Base-by-base conservation (phyloP, 2,113 vertebrate species). In the Eudyptes chrysolophus region DNA sequence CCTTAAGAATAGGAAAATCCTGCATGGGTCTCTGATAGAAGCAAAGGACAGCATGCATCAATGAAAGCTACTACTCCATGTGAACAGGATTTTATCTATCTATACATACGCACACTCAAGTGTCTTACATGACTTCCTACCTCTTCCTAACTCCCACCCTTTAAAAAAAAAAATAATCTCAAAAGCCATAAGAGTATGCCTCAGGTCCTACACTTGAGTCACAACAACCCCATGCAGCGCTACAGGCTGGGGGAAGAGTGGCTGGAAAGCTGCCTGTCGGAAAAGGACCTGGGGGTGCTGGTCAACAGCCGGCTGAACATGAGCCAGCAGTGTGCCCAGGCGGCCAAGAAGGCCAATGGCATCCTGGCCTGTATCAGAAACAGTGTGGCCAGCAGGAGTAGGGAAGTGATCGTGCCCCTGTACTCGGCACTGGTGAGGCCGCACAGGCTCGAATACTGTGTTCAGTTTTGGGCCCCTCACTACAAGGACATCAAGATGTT, bases 191-290 rank as follows among this genome's bases (percentile, higher is more conserved):
- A 49, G 25, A 52, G 4, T 10, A 60, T 51, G 26, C 49, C 40
- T 74, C 13, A 0, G 19, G 55, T 52, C 46, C 16, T 36, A 32
- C 38, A 78, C 16, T 54, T 52, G 6, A 16, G 36, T 27, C 38
- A 69, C 55, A 77, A n/a, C 30, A 19, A 42, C 29, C 11, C 30
- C 30, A n/a, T 0, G 8, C 18, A 55, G 9, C 0, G 0, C 42
- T 49, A 34, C 61, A 68, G 52, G 15, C 24, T n/a, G 40, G 42
- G 7, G 29, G 24, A 42, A 49, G 25, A 68, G 52, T 16, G 5
- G 3, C 30, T 58, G 30, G 36, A 51, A 25, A 68, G 20, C n/a
- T 68, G 52, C 44, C n/a, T 0, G 0, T 8, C 1, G 0, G 29
- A 49, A 25, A 87, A 60, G 5, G 30, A 42, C 52, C 52, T 51